phyloP scores from a whole-genome alignment of 1,140 invertebrate species.

The Heliconius hermathena region DNA sequence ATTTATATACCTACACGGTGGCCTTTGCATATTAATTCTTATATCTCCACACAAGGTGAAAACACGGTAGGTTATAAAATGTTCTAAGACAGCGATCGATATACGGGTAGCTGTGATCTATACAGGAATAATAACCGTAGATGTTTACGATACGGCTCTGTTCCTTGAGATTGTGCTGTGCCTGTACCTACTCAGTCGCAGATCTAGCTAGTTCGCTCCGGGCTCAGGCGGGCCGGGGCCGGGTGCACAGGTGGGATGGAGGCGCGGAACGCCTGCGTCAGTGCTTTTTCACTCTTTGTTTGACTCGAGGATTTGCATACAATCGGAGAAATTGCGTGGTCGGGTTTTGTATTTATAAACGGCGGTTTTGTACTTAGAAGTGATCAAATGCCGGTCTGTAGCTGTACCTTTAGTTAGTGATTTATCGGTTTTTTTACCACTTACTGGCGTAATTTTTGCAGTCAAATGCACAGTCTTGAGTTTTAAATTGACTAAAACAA shows the following conservation, averaged over 20 bases:
- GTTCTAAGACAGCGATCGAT: conserved; percentile 65
- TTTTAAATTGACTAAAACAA: conserved; percentile 27
- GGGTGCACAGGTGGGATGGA: conserved; percentile 60
- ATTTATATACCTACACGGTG: not conserved
- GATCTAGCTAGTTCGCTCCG: conserved; percentile 49
- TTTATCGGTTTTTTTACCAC: not conserved
- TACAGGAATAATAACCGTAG: conserved; percentile 65
- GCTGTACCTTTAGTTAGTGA: conserved; percentile 36
- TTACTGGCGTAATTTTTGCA: not conserved
- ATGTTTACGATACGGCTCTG: conserved; percentile 65
- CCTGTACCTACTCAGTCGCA: conserved; percentile 31
- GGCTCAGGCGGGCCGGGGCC: conserved; percentile 56
- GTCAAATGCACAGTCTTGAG: not conserved
- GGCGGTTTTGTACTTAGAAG: conserved; percentile 29
- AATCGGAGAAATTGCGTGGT: conserved; percentile 76
- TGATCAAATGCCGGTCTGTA: conserved; percentile 40
- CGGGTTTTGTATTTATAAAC: conserved; percentile 64
- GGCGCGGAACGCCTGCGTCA: conserved; percentile 61
- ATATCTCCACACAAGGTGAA: conserved; percentile 60
- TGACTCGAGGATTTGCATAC: conserved; percentile 75
- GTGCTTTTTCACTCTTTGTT: conserved; percentile 77
- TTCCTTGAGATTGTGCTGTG: conserved; percentile 44
- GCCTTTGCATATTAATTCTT: not conserved
- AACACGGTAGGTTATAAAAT: conserved; percentile 61
- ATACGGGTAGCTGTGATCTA: conserved; percentile 71